Percentiles rank a stretch among this genome's conserved stretches.
These are phyloP conservation scores for Spongilla lacustris DNA, from an alignment of 37 sponge, comb jelly and placozoan genomes.

Conservation along the genomic window DNA sequence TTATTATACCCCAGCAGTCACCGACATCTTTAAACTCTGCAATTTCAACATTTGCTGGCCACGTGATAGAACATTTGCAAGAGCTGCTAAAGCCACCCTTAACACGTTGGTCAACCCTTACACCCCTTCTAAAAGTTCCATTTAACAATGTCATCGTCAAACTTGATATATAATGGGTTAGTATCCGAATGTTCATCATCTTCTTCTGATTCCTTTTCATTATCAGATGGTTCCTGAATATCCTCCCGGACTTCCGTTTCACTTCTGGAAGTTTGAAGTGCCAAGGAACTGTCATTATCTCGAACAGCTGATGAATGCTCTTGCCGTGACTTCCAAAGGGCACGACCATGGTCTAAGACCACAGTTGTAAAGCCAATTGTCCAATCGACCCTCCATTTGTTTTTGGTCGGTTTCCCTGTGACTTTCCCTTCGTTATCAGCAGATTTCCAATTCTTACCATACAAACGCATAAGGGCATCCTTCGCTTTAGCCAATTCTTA, in stretches of 20 bases:
- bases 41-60: slow-evolving; percentile 1
- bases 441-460: background rate
- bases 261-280: background rate
- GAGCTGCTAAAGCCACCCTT: background rate
- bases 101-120: background rate
- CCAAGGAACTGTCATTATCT: background rate
- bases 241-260: background rate
- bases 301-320: background rate
- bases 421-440: background rate
- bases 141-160: background rate
- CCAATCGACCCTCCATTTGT: background rate
- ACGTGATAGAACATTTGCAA: background rate
- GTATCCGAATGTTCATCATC: background rate
- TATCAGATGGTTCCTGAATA: background rate
- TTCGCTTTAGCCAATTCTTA: background rate
- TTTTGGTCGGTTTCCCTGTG: background rate
- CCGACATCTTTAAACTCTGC: background rate
- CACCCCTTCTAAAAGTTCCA: background rate
- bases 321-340: background rate
- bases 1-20: background rate
- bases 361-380: background rate
- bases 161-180: background rate
- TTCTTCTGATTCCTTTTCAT: background rate
- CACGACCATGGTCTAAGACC: background rate
- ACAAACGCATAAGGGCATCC: background rate